Evolutionary conservation across 2,113 vertebrate genomes (phyloP), one percentile per base, ranked within the genome.

Genomic region (Picathartes gymnocephalus): DNA sequence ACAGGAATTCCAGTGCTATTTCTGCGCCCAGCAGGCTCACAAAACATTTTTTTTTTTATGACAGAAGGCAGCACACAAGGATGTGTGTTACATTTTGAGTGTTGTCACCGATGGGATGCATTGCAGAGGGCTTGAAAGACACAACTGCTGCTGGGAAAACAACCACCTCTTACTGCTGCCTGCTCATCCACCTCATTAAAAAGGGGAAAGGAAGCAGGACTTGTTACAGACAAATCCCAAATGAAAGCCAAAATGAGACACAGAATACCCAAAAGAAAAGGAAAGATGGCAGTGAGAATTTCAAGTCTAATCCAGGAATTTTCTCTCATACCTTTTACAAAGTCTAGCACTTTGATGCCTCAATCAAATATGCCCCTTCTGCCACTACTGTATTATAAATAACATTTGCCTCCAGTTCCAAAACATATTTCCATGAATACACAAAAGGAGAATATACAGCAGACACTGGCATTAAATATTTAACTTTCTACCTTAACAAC

Each of bases 401-500:
- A 78, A 71, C 22, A 28, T 72, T 84, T 85, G 61, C 69, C 57
- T 95, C 80, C 73, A 31, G 61, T 81, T 89, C 31, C 81, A 76
- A 92, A 91, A 91, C 45, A n/a, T 30, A 84, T 79, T 92, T 87
- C 57, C 78, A 72, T 42, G 33, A 95, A 89, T 35, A 89, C 45
- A 69, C 73, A 84, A 61, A 91, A 92, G 40, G 11, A 81, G 17
- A 84, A 85, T 7, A 65, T 53, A 68, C 47, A 72, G 56, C 77
- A 90, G 30, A 72, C 35, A n/a, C 12, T 42, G 31, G 30, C 39
- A 86, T 85, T 88, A 91, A 91, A 93, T 89, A 91, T 81, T 94
- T 90, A 96, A 56, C 81, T 81, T 91, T 54, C 66, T 71, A 77
- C 60, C 71, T 79, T 79, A 88, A 90, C 71, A 90, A 66, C 47